Evolutionary conservation across 1,140 invertebrate species (phyloP).

Genomic region (Drosophila lacteicornis): DNA sequence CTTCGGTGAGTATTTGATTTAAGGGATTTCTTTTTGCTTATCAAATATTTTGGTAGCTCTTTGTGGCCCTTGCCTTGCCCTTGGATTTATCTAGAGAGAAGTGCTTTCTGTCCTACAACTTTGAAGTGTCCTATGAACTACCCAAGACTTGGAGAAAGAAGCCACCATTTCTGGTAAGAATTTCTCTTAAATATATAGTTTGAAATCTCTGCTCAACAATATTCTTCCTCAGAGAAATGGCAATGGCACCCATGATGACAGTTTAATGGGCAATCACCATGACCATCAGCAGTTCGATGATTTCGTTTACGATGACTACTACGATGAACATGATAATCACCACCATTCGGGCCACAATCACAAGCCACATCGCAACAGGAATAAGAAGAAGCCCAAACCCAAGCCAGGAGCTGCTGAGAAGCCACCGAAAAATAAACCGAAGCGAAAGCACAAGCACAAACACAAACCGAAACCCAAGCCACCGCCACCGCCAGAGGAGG

Average conservation of each 20-base stretch:
- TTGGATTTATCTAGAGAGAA: slow-evolving; percentile 88
- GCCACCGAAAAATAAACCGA: slow-evolving; percentile 38
- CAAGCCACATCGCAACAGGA: slow-evolving; percentile 33
- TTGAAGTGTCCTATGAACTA: slow-evolving; percentile 89
- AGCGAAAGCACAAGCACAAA: slow-evolving; percentile 39
- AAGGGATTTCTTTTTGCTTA: too few species aligned
- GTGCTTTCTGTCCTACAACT: slow-evolving; percentile 90
- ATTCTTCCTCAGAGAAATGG: slow-evolving; percentile 7
- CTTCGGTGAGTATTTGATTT: slow-evolving; percentile 34
- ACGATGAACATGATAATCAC: slow-evolving; percentile 22
- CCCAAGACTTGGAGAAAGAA: slow-evolving; percentile 53
- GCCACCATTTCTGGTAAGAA: slow-evolving; percentile 55
- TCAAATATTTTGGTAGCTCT: slow-evolving; percentile 79
- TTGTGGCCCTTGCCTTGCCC: slow-evolving; percentile 89
- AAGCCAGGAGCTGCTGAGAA: slow-evolving; percentile 11
- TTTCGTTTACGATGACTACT: slow-evolving; percentile 46
- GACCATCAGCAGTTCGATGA: slow-evolving; percentile 38
- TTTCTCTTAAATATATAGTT: not conserved
- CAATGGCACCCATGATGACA: slow-evolving; percentile 41
- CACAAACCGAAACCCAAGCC: slow-evolving; percentile 27
- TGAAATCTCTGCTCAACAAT: too few species aligned
- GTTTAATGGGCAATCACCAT: slow-evolving; percentile 5
- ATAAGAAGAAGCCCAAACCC: slow-evolving; percentile 31
- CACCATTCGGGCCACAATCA: slow-evolving; percentile 17
- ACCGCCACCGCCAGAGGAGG: slow-evolving; percentile 6